Evolutionary conservation across 2,888 invertebrate species (phyloP).

Genomic region (Carcina quercana): DNA sequence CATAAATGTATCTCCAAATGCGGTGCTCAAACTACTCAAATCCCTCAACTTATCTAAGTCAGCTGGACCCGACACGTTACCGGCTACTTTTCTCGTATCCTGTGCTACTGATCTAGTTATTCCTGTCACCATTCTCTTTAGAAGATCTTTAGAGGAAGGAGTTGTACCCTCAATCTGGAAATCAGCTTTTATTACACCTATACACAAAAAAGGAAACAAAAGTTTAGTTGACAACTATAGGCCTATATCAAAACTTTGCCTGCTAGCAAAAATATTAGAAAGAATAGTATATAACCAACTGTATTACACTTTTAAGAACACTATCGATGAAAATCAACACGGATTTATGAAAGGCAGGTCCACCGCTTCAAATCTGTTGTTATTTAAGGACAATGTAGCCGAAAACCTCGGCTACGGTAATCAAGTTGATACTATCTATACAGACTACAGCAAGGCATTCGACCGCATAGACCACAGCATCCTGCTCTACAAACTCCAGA

Average conservation of each 20-base stretch:
- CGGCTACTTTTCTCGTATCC: neutral
- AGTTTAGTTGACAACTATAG: neutral
- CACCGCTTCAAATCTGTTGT: too few relatives aligned
- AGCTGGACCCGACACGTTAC: neutral
- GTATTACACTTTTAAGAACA: too few relatives aligned
- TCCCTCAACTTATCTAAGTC: neutral
- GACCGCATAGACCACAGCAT: too few relatives aligned
- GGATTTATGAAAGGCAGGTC: too few relatives aligned
- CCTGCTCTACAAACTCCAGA: too few relatives aligned
- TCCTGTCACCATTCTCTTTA: neutral
- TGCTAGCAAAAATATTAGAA: neutral
- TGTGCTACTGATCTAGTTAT: neutral
- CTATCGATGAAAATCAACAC: too few relatives aligned
- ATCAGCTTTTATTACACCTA: neutral
- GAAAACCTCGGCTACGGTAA: too few relatives aligned
- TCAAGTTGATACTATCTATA: too few relatives aligned
- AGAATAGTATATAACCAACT: too few relatives aligned
- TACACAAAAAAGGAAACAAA: neutral
- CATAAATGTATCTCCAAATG: neutral
- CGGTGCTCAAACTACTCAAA: constrained; percentile 1
- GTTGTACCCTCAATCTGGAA: constrained; percentile 1
- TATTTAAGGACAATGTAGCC: too few relatives aligned
- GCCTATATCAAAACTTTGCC: neutral
- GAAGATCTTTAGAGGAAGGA: neutral
- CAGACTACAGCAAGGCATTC: too few relatives aligned